phyloP scores from a whole-genome alignment of 2,113 vertebrate genomes.

The Aviceda subcristata region DNA sequence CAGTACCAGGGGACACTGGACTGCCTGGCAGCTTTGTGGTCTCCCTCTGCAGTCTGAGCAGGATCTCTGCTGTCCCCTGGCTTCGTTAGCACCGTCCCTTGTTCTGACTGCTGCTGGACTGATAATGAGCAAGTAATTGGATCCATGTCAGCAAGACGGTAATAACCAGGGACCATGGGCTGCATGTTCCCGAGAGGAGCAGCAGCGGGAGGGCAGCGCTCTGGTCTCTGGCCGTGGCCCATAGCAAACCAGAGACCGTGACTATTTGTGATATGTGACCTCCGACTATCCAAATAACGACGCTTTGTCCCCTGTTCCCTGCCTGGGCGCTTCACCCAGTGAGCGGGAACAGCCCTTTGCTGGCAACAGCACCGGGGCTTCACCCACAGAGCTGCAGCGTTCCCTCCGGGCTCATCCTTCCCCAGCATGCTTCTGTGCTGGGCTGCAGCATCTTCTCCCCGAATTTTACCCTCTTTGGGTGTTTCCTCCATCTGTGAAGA shows the following conservation, averaged over 20 bases:
- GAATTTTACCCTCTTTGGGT: not conserved
- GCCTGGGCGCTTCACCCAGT: not conserved
- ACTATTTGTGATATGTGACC: not conserved
- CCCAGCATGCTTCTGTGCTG: accelerated
- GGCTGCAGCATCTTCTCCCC: not conserved
- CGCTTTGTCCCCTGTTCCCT: not conserved
- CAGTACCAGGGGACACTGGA: accelerated
- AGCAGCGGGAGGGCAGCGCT: not conserved
- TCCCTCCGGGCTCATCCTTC: not conserved
- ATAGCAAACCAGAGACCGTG: not conserved
- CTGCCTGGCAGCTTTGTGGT: not conserved
- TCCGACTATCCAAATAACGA: not conserved
- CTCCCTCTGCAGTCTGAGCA: not conserved
- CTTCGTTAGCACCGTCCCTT: not conserved
- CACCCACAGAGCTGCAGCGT: not conserved
- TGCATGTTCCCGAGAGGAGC: not conserved
- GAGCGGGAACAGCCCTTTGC: not conserved
- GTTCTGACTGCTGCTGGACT: not conserved
- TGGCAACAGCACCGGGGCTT: not conserved
- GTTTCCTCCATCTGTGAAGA: not conserved
- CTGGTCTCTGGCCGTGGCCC: not conserved
- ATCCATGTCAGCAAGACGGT: not conserved
- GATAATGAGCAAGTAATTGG: not conserved
- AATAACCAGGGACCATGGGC: not conserved
- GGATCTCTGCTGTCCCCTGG: not conserved